Base-by-base conservation (phyloP, 2,888 invertebrate species). In the Thumatha senex region DNA sequence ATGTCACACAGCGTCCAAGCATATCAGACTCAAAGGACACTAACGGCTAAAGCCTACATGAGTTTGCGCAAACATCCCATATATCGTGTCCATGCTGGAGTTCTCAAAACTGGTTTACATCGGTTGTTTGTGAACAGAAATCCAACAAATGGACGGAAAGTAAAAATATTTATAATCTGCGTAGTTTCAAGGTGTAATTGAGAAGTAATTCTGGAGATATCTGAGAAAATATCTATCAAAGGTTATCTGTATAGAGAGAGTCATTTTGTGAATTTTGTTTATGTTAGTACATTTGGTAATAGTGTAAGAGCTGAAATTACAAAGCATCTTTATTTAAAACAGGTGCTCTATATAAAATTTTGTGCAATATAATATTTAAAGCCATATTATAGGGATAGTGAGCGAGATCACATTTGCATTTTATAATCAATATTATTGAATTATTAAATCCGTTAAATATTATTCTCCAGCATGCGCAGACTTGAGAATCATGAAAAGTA, bases 31-130 rank as follows among this genome's bases (percentile, higher is more conserved):
- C 61, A 69, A 71, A 62, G 60, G 63, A 58, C 65, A 72, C 86
- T 84, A 84, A 81, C 69, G 74, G 78, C 83, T 85, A 88, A 86
- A 86, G 86, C 81, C 86, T 86, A 89, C 88, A 91, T 89, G 89
- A 91, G 89, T 84, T 80, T 88, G 89, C 89, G 89, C 89, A 89
- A 86, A 86, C 76, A 77, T 80, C 83, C 80, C 82, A 81, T 78
- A 68, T 76, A 82, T 80, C 70, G 75, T 83, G 83, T 87, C 86
- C 88, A 89, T 86, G 88, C 88, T 89, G 88, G 86, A 88, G 83
- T 82, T 84, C 84, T 80, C 75, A 75, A 62, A 56, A 54, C 60
- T 72, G 69, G 68, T 76, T 62, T 61, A 51, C 61, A 66, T 71
- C 78, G 78, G 72, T 77, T 62, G 69, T 54, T 62, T 69, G 78